Percentiles rank a stretch among this genome's conserved stretches.
Evolutionary conservation across 2,113 vertebrate genomes (phyloP).

Genomic region (Glaucomys volans): DNA sequence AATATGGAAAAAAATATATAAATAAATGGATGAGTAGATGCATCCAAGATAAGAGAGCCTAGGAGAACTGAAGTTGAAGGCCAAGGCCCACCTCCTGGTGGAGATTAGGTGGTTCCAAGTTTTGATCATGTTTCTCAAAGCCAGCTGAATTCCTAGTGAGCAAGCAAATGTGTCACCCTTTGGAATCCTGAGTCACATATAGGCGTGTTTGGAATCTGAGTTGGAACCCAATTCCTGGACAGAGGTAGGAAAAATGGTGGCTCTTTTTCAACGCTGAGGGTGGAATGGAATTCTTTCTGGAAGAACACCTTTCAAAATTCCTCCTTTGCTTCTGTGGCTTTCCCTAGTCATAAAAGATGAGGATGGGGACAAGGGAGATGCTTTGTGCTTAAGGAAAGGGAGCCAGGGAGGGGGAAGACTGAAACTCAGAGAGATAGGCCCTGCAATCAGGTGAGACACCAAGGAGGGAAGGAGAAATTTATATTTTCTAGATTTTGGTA

Average conservation of each 20-base stretch:
- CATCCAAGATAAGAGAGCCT: not conserved
- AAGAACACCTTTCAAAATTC: not conserved
- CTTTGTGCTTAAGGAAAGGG: not conserved
- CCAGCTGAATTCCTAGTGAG: not conserved
- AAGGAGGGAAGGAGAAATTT: not conserved
- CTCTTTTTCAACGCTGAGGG: not conserved
- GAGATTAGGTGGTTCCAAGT: not conserved
- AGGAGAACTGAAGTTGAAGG: not conserved
- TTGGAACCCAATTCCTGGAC: conserved; percentile 9
- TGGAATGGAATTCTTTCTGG: not conserved
- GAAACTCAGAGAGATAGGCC: not conserved
- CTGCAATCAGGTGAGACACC: not conserved
- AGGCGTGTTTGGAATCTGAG: not conserved
- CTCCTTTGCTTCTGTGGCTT: not conserved
- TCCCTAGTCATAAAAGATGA: not conserved
- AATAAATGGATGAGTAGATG: not conserved
- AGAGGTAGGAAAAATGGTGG: not conserved
- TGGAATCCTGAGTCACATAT: not conserved
- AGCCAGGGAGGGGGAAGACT: not conserved
- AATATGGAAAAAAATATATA: conserved; percentile 19
- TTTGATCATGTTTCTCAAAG: not conserved
- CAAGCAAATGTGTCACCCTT: not conserved
- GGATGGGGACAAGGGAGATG: not conserved
- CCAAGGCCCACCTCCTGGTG: not conserved
- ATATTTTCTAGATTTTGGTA: not conserved